Conservation (phyloP, 2,113 vertebrate species). For the Erythrolamprus reginae region DNA sequence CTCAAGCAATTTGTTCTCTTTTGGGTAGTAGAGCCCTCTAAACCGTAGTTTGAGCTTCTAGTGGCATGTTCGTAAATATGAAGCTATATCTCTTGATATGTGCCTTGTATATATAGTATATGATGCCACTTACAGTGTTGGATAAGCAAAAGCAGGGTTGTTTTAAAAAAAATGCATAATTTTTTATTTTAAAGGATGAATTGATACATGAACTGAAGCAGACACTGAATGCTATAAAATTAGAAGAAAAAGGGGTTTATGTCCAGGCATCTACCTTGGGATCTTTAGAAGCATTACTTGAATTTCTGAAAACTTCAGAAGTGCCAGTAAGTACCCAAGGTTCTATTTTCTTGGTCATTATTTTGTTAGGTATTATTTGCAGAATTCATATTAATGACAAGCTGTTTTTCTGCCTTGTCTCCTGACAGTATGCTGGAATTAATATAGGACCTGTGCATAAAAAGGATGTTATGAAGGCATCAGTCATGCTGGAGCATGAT, state of each 20-base stretch:
- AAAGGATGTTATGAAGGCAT: slow-evolving; percentile 97
- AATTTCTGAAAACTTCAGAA: slow-evolving; percentile 92
- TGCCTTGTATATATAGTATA: background rate
- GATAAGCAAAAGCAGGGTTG: background rate
- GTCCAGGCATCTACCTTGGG: slow-evolving; percentile 97
- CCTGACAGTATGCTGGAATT: slow-evolving; percentile 89
- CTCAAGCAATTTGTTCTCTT: background rate
- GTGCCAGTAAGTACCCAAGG: slow-evolving; percentile 78
- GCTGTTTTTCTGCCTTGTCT: background rate
- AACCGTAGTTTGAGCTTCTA: background rate
- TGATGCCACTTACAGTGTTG: background rate
- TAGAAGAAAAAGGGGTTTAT: slow-evolving; percentile 98
- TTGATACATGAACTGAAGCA: slow-evolving; percentile 92
- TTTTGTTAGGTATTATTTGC: background rate
- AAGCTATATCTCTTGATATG: background rate
- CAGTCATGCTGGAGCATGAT: slow-evolving; percentile 95
- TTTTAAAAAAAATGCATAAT: slow-evolving; percentile 26
- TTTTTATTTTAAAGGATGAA: slow-evolving; percentile 79
- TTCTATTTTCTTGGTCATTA: background rate
- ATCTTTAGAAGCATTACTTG: slow-evolving; percentile 93
- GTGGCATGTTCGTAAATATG: background rate
- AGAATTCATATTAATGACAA: background rate
- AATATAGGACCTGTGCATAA: slow-evolving; percentile 99
- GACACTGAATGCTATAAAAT: slow-evolving; percentile 91
- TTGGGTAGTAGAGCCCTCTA: background rate